Percentiles rank a stretch among this genome's conserved stretches.
phyloP scores from a whole-genome alignment of 2,113 vertebrate genomes.

The Meleagris gallopavo region DNA sequence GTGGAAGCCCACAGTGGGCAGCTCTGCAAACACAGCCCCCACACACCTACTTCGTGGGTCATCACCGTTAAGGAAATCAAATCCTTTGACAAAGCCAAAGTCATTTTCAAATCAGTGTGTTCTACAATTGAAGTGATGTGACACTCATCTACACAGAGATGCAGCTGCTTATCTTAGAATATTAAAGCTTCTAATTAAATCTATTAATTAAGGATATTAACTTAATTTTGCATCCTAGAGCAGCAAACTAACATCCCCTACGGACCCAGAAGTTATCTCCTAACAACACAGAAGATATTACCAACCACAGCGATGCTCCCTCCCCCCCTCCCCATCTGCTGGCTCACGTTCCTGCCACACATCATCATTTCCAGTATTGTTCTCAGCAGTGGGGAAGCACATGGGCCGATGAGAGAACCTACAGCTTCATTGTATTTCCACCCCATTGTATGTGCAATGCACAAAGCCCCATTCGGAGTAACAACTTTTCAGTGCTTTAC shows the following conservation, averaged over 20 bases:
- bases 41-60: not conserved
- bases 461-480: not conserved
- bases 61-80: not conserved
- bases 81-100: not conserved
- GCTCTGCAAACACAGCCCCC: not conserved
- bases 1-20: rapidly evolving
- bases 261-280: not conserved
- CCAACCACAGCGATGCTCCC: not conserved
- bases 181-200: not conserved
- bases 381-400: no score
- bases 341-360: not conserved
- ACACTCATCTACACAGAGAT: not conserved
- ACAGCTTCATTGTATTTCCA: not conserved
- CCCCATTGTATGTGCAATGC: rapidly evolving
- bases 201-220: conserved; percentile 3
- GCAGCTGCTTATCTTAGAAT: not conserved
- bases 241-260: not conserved
- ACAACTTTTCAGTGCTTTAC: not conserved
- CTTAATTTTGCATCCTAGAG: not conserved
- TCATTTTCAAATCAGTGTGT: not conserved
- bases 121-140: not conserved
- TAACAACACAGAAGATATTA: not conserved
- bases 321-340: not conserved
- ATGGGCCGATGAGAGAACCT: rapidly evolving
- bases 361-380: not conserved